Percentiles rank a stretch among this genome's conserved stretches.
phyloP scores from a whole-genome alignment of 2,888 invertebrate species.

The Hypsopygia costalis region DNA sequence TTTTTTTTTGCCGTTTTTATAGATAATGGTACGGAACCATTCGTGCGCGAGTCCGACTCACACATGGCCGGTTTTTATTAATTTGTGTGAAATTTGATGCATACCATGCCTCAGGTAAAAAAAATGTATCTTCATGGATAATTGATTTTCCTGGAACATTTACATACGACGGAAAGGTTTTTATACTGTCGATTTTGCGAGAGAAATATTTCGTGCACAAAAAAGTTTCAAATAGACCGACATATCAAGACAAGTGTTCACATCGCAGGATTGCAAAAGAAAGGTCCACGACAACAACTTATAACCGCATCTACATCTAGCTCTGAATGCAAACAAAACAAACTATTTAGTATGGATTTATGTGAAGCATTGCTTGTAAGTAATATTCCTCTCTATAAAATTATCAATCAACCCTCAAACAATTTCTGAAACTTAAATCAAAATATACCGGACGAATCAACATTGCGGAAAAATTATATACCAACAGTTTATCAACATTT shows the following conservation, averaged over 20 bases:
- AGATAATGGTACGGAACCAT: too few species aligned
- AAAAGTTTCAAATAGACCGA: slow-evolving; percentile 13
- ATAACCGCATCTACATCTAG: not conserved
- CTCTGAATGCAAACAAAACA: not conserved
- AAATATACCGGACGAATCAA: slow-evolving; percentile 10
- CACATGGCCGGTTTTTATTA: too few species aligned
- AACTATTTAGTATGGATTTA: too few species aligned
- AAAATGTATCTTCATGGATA: too few species aligned
- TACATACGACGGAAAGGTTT: too few species aligned
- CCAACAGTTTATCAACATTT: slow-evolving; percentile 11
- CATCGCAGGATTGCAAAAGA: slow-evolving; percentile 1
- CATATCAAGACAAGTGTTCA: slow-evolving; percentile 10
- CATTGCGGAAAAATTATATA: slow-evolving; percentile 13
- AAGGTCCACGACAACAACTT: not conserved
- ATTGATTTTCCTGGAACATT: too few species aligned
- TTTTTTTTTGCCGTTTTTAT: too few species aligned
- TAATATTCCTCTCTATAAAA: slow-evolving; percentile 10
- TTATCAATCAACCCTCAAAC: not conserved
- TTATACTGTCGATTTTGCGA: too few species aligned
- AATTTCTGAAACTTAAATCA: slow-evolving; percentile 7
- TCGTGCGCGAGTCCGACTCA: too few species aligned
- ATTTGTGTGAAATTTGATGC: too few species aligned
- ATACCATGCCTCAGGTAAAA: too few species aligned
- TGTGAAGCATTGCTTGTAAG: slow-evolving; percentile 9
- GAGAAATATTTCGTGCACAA: not conserved